Conservation (phyloP, 2,888 invertebrate genomes). For the Odontocerum albicorne region DNA sequence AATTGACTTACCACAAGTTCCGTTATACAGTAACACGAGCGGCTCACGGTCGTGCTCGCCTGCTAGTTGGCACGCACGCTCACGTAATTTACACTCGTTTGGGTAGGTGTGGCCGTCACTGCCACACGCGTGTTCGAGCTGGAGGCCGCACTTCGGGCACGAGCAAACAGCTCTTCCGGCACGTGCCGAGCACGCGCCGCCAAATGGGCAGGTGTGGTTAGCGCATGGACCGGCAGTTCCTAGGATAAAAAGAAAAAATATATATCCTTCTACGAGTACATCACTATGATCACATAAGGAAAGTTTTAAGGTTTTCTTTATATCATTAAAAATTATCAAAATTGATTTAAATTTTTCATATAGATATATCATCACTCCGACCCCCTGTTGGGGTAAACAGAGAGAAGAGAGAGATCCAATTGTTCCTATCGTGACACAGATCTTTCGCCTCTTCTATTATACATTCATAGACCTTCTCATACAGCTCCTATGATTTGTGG, state of each 20-base stretch:
- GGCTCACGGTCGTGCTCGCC: conserved; percentile 65
- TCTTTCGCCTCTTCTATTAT: no score
- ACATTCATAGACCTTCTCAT: no score
- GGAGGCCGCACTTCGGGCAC: conserved; percentile 74
- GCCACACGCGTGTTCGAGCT: conserved; percentile 75
- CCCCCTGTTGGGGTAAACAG: no score
- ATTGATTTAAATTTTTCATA: no score
- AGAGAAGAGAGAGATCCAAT: no score
- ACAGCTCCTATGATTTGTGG: no score
- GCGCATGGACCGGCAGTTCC: conserved; percentile 62
- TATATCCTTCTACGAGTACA: background rate
- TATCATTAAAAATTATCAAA: no score
- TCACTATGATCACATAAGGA: no score
- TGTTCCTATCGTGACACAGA: no score
- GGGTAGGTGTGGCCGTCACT: conserved; percentile 79
- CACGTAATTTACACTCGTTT: conserved; percentile 80
- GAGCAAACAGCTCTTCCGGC: conserved; percentile 66
- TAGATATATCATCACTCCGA: no score
- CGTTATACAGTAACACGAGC: conserved; percentile 64
- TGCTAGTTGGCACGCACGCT: conserved; percentile 76
- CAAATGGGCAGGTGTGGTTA: conserved; percentile 61
- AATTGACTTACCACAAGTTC: conserved; percentile 52
- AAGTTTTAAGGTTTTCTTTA: no score
- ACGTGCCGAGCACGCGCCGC: conserved; percentile 68
- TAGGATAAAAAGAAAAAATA: conserved; percentile 38